Evolutionary conservation across 2,797 vertebrate genomes (phyloP).

Genomic region (Chelon labrosus): DNA sequence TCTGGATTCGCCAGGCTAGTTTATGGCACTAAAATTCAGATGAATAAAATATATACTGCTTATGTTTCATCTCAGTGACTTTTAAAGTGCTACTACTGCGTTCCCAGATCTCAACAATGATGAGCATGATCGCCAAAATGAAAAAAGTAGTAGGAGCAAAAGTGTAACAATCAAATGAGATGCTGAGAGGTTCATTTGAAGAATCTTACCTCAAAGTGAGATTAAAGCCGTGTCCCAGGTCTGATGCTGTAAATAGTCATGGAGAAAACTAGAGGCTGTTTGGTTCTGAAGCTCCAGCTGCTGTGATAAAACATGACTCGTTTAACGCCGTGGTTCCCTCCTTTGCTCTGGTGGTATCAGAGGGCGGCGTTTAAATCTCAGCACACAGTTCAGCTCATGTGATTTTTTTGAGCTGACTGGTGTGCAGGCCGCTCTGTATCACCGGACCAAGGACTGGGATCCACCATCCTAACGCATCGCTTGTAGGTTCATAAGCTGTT

Average conservation of each 20-base stretch:
- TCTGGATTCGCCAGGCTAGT: too few species aligned
- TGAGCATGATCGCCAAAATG: too few species aligned
- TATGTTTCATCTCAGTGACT: not conserved
- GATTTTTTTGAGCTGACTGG: too few species aligned
- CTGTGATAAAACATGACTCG: constrained; percentile 57
- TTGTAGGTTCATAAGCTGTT: constrained; percentile 67
- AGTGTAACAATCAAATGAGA: too few species aligned
- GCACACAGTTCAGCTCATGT: too few species aligned
- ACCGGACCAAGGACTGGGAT: constrained; percentile 66
- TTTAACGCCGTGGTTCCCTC: constrained; percentile 68
- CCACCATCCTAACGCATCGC: constrained; percentile 70
- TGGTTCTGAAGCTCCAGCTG: constrained; percentile 61
- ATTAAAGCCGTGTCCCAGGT: constrained; percentile 67
- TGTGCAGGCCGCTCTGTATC: constrained; percentile 7
- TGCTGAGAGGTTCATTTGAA: too few species aligned
- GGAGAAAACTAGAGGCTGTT: constrained; percentile 73
- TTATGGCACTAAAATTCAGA: too few species aligned
- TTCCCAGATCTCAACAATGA: too few species aligned
- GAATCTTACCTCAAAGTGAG: too few species aligned
- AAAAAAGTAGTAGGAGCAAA: too few species aligned
- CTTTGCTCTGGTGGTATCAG: constrained; percentile 57
- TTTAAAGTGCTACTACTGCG: not conserved
- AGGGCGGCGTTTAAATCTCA: too few species aligned
- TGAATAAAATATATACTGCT: too few species aligned
- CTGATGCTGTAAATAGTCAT: constrained; percentile 74